phyloP scores from a whole-genome alignment of 2,888 invertebrate genomes.

The Odontocolon sp. region DNA sequence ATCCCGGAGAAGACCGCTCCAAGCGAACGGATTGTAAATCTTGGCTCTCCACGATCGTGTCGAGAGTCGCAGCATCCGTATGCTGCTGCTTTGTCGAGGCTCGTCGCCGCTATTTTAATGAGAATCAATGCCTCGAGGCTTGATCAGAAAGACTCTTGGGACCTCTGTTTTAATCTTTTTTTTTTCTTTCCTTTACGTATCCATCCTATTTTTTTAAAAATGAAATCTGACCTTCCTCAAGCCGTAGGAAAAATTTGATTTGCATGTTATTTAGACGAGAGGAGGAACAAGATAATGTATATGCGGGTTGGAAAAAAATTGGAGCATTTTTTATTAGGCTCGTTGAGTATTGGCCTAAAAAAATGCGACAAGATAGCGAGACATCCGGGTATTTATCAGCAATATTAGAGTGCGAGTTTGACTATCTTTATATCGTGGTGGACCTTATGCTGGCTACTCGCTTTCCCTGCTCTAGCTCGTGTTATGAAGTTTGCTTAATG shows the following conservation, averaged over 20 bases:
- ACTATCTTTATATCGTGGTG: constrained; percentile 32
- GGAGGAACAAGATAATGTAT: too few relatives aligned
- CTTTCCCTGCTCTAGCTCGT: constrained; percentile 23
- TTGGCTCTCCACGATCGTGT: constrained; percentile 58
- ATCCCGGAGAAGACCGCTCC: constrained; percentile 58
- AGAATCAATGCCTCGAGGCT: constrained; percentile 61
- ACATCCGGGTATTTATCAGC: constrained; percentile 59
- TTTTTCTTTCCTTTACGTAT: constrained; percentile 10
- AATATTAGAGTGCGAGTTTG: constrained; percentile 48
- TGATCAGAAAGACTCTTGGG: constrained; percentile 16
- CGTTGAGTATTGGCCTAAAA: background rate
- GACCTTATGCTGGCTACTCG: constrained; percentile 25
- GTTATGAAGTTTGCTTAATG: background rate
- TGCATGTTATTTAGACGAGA: too few relatives aligned
- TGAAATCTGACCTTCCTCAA: constrained; percentile 59
- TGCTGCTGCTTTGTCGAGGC: constrained; percentile 63
- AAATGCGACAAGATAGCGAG: constrained; percentile 29
- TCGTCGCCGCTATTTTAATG: constrained; percentile 65
- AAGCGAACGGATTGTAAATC: constrained; percentile 68
- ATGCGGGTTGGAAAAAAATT: background rate
- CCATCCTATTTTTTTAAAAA: constrained; percentile 46
- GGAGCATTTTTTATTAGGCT: background rate
- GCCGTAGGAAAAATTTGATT: constrained; percentile 18
- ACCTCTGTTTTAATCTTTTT: constrained; percentile 29
- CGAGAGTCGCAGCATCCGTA: constrained; percentile 57